Evolutionary conservation across 1,140 invertebrate species (phyloP).

Genomic region (Drosophila novamexicana): DNA sequence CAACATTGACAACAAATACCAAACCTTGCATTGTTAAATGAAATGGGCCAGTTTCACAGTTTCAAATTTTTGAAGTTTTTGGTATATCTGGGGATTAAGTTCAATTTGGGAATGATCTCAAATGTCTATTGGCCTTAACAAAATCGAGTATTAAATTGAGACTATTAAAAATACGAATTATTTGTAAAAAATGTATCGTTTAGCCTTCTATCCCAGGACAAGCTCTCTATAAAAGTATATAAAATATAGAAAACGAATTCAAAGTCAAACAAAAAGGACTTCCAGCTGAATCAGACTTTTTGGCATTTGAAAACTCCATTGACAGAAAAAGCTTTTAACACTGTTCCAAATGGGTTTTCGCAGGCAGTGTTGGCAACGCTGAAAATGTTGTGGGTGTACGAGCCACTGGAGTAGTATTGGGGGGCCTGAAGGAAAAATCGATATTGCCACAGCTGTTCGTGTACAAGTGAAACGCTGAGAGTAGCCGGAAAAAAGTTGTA

Average conservation of each 20-base stretch:
- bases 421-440: conserved; percentile 45
- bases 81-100: too few species aligned
- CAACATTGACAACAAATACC: too few species aligned
- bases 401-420: background rate
- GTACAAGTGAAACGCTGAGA: conserved; percentile 48
- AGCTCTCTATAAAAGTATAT: background rate
- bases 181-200: too few species aligned
- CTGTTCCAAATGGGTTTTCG: background rate
- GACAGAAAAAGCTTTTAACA: conserved; percentile 8
- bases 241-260: background rate
- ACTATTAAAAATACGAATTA: too few species aligned
- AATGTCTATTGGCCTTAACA: too few species aligned
- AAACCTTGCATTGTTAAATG: too few species aligned
- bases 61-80: too few species aligned
- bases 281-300: background rate
- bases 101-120: too few species aligned
- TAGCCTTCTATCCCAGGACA: too few species aligned
- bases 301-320: background rate
- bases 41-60: too few species aligned
- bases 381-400: background rate
- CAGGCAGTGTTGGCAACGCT: conserved; percentile 26
- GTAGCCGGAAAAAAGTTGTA: conserved; percentile 24
- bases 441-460: conserved; percentile 54
- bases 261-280: background rate
- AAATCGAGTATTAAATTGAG: too few species aligned